phyloP scores from a whole-genome alignment of 1,140 invertebrate genomes.

The Listronotus bonariensis region DNA sequence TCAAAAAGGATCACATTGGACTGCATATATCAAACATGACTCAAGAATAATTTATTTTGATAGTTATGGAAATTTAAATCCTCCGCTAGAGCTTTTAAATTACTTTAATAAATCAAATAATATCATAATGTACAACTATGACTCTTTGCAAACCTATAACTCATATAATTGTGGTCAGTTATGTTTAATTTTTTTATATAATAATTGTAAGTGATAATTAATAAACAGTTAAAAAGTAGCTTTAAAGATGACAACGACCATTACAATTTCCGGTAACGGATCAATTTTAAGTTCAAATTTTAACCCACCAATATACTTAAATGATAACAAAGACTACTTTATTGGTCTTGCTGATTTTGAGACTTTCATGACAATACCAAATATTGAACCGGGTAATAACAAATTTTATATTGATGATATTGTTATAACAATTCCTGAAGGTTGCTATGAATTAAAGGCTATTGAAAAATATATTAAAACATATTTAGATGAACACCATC shows the following conservation, averaged over 20 bases:
- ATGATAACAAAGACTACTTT: constrained; percentile 22
- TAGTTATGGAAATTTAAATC: constrained; percentile 50
- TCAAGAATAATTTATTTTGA: constrained; percentile 42
- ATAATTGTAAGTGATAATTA: constrained; percentile 1
- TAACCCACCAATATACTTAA: constrained; percentile 15
- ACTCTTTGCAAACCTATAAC: constrained; percentile 31
- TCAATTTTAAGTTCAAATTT: constrained; percentile 13
- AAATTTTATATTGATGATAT: constrained; percentile 11
- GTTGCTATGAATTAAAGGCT: too few relatives aligned
- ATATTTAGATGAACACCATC: too few relatives aligned
- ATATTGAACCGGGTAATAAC: constrained; percentile 8
- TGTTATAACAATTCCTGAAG: constrained; percentile 8
- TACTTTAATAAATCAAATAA: constrained; percentile 31
- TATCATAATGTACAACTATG: constrained; percentile 31
- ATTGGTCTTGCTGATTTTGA: constrained; percentile 30
- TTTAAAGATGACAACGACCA: constrained; percentile 3
- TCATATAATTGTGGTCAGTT: constrained; percentile 36
- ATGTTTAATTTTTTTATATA: constrained; percentile 5
- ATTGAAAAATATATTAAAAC: too few relatives aligned
- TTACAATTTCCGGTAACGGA: constrained; percentile 4
- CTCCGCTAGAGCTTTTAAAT: constrained; percentile 44
- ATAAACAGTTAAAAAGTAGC: neutral
- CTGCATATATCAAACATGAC: constrained; percentile 48
- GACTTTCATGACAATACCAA: constrained; percentile 24
- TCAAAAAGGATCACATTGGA: constrained; percentile 51